Evolutionary conservation across 1,140 invertebrate genomes (phyloP).

Genomic region (Hyphantria cunea): DNA sequence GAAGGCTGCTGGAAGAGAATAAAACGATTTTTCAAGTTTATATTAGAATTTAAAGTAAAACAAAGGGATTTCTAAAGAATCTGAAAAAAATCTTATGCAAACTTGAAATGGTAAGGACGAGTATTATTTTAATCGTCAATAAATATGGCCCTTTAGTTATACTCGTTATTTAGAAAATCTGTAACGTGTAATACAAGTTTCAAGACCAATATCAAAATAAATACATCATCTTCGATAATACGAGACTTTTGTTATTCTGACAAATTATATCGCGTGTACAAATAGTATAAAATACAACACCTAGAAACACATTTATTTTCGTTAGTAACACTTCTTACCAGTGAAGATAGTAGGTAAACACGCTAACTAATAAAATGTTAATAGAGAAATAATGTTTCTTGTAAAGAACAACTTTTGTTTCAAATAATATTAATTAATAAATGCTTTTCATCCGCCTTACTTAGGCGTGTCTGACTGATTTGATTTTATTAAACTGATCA

Average conservation of each 20-base stretch:
- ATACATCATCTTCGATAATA: constrained; percentile 16
- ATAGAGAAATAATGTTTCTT: constrained; percentile 56
- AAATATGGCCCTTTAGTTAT: too few species aligned
- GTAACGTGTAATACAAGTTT: neutral
- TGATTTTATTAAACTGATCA: neutral
- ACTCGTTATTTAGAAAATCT: neutral
- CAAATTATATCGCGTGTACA: constrained; percentile 62
- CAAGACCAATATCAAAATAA: constrained; percentile 8
- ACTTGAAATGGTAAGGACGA: too few species aligned
- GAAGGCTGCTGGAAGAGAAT: too few species aligned
- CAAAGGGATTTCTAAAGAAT: too few species aligned
- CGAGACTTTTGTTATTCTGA: constrained; percentile 27
- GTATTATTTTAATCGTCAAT: too few species aligned
- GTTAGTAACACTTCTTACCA: constrained; percentile 64
- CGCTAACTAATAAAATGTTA: constrained; percentile 57
- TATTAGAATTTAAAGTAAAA: too few species aligned
- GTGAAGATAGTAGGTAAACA: constrained; percentile 58
- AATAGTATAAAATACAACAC: constrained; percentile 69
- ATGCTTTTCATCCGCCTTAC: neutral
- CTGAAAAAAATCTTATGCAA: too few species aligned
- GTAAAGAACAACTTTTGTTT: constrained; percentile 38
- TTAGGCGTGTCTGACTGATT: neutral
- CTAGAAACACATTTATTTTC: constrained; percentile 66
- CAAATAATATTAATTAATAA: constrained; percentile 15
- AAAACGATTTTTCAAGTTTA: too few species aligned